Evolutionary conservation across 2,113 vertebrate species (phyloP).

Genomic region (Ctenodactylus gundi): DNA sequence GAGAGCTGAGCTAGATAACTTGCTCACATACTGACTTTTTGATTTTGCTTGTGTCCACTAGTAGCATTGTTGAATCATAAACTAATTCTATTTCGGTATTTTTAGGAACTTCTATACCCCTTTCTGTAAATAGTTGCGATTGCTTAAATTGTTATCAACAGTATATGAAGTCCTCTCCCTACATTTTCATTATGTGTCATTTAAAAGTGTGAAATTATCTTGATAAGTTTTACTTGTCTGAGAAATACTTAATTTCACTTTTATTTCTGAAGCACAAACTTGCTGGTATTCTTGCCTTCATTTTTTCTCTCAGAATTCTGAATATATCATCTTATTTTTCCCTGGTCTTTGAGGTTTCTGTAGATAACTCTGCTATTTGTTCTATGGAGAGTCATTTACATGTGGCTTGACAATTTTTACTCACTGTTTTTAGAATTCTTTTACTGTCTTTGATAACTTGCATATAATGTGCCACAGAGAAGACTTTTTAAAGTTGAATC

Average conservation of each 20-base stretch:
- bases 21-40: not conserved
- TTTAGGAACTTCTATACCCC: not conserved
- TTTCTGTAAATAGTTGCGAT: not conserved
- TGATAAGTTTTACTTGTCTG: not conserved
- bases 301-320: not conserved
- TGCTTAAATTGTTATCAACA: not conserved
- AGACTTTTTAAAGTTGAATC: not conserved
- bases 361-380: not conserved
- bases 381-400: not conserved
- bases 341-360: not conserved
- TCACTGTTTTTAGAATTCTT: not conserved
- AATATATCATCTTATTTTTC: not conserved
- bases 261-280: not conserved
- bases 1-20: not conserved
- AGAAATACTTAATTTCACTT: not conserved
- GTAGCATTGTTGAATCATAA: not conserved
- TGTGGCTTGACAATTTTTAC: not conserved
- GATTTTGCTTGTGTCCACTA: not conserved
- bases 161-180: not conserved
- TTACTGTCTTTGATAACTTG: not conserved
- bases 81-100: not conserved
- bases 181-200: not conserved
- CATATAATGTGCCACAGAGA: not conserved
- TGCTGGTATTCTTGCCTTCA: not conserved
- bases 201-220: too few species aligned